Base-by-base conservation (phyloP, 2,888 invertebrate species). In the Eristalis pertinax region DNA sequence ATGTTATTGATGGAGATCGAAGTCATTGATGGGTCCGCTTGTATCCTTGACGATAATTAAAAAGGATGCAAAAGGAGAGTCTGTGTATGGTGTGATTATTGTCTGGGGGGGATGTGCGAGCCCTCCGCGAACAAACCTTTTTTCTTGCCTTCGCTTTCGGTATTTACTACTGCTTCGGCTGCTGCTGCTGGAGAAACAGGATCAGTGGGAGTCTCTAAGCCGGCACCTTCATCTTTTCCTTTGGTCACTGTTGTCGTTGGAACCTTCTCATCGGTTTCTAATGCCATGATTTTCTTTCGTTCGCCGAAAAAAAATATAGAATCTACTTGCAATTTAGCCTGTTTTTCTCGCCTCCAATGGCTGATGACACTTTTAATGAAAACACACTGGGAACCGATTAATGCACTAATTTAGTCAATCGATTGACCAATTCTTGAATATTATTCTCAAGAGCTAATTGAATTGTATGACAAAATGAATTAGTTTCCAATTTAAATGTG, bases 71-170 rank as follows among this genome's bases (percentile, higher is more conserved):
- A 32, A 32, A 22, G 43, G 38, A 35, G 26, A 35, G 26, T 50
- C 32, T 41, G 11, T 70, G n/a, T 15, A 22, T 41, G 11, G 29
- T 15, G 11, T 22, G 29, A 50, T 63, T 76, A 43, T 1, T 50
- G 60, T 50, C 38, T 60, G 15, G 15, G 29, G 50, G 41, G 50
- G 41, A 4, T 2, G 43, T 29, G 29, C 26, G 32, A 19, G 19
- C n/a, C 60, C 32, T 50, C 50, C 1, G 50, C 15, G 63, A 26
- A 75, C 79, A 76, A 89, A 89, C 89, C 89, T 89, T 89, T 89
- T 85, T 88, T 89, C 88, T 89, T 89, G 77, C 73, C 80, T 56
- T 50, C 74, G 70, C 83, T 88, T 29, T 84, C 88, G 76, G 62
- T 63, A 38, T 72, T 81, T 67, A 67, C 79, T 58, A 43, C 76